Base-by-base conservation (phyloP, 2,113 vertebrate species). In the Ptilonorhynchus violaceus region DNA sequence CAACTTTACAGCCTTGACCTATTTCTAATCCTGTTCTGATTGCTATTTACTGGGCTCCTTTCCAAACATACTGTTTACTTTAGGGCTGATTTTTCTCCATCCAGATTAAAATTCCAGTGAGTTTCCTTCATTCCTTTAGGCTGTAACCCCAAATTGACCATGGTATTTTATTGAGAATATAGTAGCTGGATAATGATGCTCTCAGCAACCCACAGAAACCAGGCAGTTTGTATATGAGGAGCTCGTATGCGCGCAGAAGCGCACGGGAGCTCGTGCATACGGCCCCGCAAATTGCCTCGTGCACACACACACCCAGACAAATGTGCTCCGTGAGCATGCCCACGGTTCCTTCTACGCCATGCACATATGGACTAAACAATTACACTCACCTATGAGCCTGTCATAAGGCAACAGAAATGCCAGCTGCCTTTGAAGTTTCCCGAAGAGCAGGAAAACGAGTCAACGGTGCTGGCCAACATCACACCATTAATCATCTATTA, bases 401-500 rank as follows among this genome's bases (percentile, higher is more conserved):
- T 91, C 92, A 93, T 80, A 93, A 86, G 72, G 79, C 75, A 88
- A 78, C 85, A 94, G 93, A 97, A 97, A 97, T 93, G 92, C 93
- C 96, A 97, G 95, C 93, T 97, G 96, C 92, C 92, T 97, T 89
- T 92, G 87, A 97, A 97, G 94, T 95, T 96, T 97, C 96, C 94
- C 23, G 3, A 97, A 96, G 97, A 97, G 92, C 68, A 93, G 67
- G 94, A 93, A 92, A 96, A 95, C 35, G 62, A 97, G 92, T 96
- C 93, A 91, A 94, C 88, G 91, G 94, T 62, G 76, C 89, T 91
- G 95, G 97, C 96, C 96, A 97, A 74, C 92, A 94, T 95, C 97
- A 96, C 94, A 95, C 97, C 97, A 98, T 98, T 98, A 97, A 98
- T 98, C 97, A 98, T 98, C 98, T 97, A 97, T 97, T 97, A 97